These are phyloP conservation scores for Agrotis segetum DNA, from an alignment of 2,888 invertebrate species.

Conservation along the genomic window DNA sequence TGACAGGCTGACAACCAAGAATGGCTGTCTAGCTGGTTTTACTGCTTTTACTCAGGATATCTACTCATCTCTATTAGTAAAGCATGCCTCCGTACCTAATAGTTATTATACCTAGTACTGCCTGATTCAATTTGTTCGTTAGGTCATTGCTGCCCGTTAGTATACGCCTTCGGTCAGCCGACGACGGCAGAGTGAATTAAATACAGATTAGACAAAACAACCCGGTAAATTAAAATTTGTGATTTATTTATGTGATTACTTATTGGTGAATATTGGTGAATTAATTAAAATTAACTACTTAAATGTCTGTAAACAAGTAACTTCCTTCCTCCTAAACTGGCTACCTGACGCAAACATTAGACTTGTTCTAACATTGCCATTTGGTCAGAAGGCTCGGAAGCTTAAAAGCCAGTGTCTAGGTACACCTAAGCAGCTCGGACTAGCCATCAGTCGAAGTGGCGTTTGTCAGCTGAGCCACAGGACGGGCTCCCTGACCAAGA, in stretches of 20 bases:
- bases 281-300: slow-evolving; percentile 5
- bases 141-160: not conserved
- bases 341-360: not conserved
- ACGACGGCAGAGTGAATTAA: not conserved
- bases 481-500: no score
- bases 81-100: not conserved
- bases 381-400: no score
- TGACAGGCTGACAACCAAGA: not conserved
- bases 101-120: not conserved
- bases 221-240: not conserved
- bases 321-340: slow-evolving; percentile 32
- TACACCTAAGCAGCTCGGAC: no score
- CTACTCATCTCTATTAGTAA: not conserved
- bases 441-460: no score
- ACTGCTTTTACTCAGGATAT: not conserved
- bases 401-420: no score
- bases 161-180: slow-evolving; percentile 7
- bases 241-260: no score
- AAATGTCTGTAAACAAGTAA: slow-evolving; percentile 6
- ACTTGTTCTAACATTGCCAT: not conserved
- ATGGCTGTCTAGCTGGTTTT: no score
- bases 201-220: not conserved
- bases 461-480: no score
- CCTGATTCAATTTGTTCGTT: not conserved
- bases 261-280: slow-evolving; percentile 2